Evolutionary conservation across 2,797 vertebrate species (phyloP).

Genomic region (Petrocephalus sullivani): DNA sequence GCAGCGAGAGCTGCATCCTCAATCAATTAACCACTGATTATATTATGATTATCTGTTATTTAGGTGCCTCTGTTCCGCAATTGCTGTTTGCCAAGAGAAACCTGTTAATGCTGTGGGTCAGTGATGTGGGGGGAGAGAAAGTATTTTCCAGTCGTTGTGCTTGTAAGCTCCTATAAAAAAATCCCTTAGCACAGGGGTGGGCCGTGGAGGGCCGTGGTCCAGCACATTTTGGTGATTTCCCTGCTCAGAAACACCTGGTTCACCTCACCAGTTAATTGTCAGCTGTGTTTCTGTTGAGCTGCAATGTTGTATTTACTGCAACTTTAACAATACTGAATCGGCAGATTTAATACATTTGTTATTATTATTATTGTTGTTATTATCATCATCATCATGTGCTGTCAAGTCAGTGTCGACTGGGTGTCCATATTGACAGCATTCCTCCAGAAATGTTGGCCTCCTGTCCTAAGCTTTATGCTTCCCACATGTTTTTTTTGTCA

Average conservation of each 20-base stretch:
- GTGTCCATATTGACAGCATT: neutral
- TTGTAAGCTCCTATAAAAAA: neutral
- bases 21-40: neutral
- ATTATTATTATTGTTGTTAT: neutral
- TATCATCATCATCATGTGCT: neutral
- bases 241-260: too few relatives aligned
- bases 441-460: neutral
- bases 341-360: neutral
- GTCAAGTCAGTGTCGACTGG: neutral
- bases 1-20: neutral
- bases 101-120: neutral
- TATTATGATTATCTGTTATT: neutral
- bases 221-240: too few relatives aligned
- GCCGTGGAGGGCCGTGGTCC: too few relatives aligned
- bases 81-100: neutral
- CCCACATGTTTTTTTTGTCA: neutral
- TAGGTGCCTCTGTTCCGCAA: neutral
- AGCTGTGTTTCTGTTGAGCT: too few relatives aligned
- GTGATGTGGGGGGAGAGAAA: neutral
- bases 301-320: too few relatives aligned
- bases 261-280: too few relatives aligned
- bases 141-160: neutral
- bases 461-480: neutral
- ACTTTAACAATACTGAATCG: too few relatives aligned
- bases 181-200: neutral